Evolutionary conservation across 2,888 invertebrate species (phyloP).

Genomic region (Tupiocoris notatus): DNA sequence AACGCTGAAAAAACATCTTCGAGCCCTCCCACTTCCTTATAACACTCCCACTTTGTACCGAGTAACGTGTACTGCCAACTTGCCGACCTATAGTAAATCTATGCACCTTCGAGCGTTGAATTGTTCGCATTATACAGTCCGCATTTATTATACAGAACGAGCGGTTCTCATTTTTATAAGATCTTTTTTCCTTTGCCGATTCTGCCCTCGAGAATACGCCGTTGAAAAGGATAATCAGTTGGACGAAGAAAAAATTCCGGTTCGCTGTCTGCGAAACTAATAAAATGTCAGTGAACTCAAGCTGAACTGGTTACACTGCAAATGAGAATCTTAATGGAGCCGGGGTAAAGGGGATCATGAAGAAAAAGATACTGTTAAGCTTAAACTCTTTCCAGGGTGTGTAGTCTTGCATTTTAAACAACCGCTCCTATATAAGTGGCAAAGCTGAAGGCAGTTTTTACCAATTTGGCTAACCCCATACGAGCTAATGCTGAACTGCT

Average conservation of each 20-base stretch:
- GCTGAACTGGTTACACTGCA: constrained; percentile 25
- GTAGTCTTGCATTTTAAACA: background rate
- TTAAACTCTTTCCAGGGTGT: constrained; percentile 6
- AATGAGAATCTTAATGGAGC: constrained; percentile 20
- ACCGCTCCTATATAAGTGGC: background rate
- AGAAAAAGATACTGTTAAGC: constrained; percentile 27
- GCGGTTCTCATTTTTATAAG: background rate
- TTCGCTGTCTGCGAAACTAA: constrained; percentile 20
- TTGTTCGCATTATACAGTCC: background rate
- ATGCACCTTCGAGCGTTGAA: background rate
- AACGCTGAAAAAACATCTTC: background rate
- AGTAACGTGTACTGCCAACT: background rate
- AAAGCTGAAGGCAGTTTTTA: background rate
- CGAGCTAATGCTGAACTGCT: background rate
- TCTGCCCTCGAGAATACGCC: background rate
- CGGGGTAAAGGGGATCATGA: background rate
- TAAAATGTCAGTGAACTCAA: constrained; percentile 8
- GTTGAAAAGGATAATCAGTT: background rate
- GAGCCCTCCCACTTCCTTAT: constrained; percentile 18
- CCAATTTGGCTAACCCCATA: background rate
- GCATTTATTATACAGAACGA: background rate
- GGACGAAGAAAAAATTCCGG: constrained; percentile 5
- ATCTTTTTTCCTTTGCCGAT: background rate
- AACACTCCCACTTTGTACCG: background rate
- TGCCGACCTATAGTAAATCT: background rate